Evolutionary conservation across 2,113 vertebrate species (phyloP).

Genomic region (Terrapene triunguis): DNA sequence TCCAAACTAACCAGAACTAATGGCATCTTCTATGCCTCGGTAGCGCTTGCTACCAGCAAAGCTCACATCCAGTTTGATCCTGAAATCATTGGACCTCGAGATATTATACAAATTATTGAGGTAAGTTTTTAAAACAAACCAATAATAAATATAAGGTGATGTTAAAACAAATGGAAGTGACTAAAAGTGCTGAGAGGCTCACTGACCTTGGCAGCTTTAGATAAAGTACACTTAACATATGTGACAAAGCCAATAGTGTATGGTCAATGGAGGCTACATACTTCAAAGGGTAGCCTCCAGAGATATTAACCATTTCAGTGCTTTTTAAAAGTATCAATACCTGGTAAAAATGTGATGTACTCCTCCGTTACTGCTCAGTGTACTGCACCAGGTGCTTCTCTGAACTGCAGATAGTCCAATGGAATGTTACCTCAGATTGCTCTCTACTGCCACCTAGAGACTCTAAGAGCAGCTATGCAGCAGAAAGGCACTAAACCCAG

Average conservation of each 20-base stretch:
- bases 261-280: neutral
- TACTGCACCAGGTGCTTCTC: neutral
- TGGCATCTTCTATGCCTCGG: constrained; percentile 88
- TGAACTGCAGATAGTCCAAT: neutral
- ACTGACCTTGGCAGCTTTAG: neutral
- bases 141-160: neutral
- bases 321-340: neutral
- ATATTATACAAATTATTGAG: constrained; percentile 92
- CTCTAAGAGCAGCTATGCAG: neutral
- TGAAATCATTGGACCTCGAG: constrained; percentile 89
- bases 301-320: neutral
- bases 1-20: constrained; percentile 85
- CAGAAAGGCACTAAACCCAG: neutral
- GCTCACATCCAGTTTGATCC: constrained; percentile 92
- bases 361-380: neutral
- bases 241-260: neutral
- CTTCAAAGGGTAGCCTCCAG: neutral
- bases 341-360: neutral
- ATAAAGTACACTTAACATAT: neutral
- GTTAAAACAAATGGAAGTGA: neutral
- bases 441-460: neutral
- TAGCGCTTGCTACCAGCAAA: constrained; percentile 91
- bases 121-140: constrained; percentile 72
- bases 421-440: neutral
- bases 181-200: neutral